phyloP scores from a whole-genome alignment of 2,888 invertebrate genomes.

The Drosophila trichaetosa region DNA sequence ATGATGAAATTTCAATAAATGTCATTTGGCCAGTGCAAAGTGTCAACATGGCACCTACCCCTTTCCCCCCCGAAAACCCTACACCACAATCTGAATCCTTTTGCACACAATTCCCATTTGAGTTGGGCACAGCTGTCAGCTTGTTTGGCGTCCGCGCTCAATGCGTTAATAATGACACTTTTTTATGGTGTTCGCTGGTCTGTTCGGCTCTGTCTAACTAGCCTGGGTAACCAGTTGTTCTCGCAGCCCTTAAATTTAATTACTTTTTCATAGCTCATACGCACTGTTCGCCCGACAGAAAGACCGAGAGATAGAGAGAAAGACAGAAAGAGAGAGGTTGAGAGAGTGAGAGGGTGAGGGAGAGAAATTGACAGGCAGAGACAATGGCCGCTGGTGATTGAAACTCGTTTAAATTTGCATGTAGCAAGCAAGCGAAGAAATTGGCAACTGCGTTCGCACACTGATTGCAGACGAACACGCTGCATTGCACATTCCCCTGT shows the following conservation, averaged over 20 bases:
- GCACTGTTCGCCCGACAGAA: constrained; percentile 56
- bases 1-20: constrained; percentile 78
- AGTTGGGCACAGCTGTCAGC: constrained; percentile 70
- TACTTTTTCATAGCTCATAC: constrained; percentile 83
- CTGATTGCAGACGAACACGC: constrained; percentile 65
- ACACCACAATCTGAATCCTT: constrained; percentile 10
- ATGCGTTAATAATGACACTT: constrained; percentile 82
- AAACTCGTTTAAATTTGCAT: constrained; percentile 82
- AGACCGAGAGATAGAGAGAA: not conserved
- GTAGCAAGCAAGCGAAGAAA: constrained; percentile 69
- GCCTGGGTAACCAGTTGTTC: constrained; percentile 44
- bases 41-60: constrained; percentile 72
- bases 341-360: not conserved
- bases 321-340: not conserved
- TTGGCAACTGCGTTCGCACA: constrained; percentile 67
- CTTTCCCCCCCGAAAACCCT: constrained; percentile 13
- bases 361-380: constrained; percentile 18
- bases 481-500: not conserved
- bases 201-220: constrained; percentile 49
- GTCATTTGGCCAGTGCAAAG: constrained; percentile 71
- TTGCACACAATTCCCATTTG: constrained; percentile 13
- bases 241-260: constrained; percentile 80
- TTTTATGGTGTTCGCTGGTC: constrained; percentile 43
- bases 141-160: constrained; percentile 61
- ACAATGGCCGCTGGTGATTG: constrained; percentile 73